Percentiles rank a stretch among this genome's conserved stretches.
These are phyloP conservation scores for Orchesella flavescens DNA, from an alignment of 2,888 invertebrate genomes.

Conservation along the genomic window DNA sequence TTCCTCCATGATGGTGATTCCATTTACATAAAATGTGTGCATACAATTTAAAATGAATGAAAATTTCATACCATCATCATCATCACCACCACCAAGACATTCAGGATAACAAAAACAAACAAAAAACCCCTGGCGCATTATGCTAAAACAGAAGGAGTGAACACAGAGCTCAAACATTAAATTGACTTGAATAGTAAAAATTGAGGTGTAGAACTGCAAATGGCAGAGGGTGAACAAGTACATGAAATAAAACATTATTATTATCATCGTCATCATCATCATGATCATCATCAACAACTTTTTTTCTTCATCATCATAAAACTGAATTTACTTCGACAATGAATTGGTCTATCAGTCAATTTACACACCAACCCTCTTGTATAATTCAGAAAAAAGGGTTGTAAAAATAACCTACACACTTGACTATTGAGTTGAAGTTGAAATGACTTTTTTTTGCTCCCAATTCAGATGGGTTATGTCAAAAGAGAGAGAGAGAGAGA, in stretches of 20 bases:
- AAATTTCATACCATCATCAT: not conserved
- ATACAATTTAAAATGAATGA: constrained; percentile 15
- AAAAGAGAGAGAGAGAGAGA: constrained; percentile 9
- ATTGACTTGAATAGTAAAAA: no score
- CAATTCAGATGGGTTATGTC: constrained; percentile 4
- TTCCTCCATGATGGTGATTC: not conserved
- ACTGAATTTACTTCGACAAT: constrained; percentile 7
- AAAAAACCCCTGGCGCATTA: not conserved
- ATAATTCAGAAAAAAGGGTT: not conserved
- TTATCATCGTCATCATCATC: no score
- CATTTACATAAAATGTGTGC: not conserved
- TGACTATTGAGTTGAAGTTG: not conserved
- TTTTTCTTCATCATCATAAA: constrained; percentile 9
- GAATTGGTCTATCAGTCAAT: constrained; percentile 6
- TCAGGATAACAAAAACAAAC: not conserved
- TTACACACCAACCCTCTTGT: not conserved
- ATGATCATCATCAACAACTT: not conserved
- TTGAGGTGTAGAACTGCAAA: no score
- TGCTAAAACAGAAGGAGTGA: no score
- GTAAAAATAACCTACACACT: not conserved
- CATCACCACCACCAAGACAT: not conserved
- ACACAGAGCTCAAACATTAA: no score
- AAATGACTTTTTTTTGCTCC: not conserved
- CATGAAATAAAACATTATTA: no score
- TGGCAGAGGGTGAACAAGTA: no score